Conservation (phyloP, 23 tunicate species). For the Halocynthia roretzi region DNA sequence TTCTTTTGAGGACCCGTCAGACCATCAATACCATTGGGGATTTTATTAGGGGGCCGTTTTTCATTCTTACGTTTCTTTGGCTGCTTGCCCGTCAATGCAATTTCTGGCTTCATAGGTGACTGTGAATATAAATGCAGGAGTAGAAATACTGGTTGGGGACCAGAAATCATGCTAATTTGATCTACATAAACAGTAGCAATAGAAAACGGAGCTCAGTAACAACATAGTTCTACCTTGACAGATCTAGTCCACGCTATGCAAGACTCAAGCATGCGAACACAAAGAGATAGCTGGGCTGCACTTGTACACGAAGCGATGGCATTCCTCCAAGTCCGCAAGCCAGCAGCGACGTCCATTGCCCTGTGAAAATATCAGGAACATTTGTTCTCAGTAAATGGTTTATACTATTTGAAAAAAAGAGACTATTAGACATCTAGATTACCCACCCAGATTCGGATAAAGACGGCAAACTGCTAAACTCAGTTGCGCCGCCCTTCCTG, state of each 20-base stretch:
- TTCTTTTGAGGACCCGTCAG: constrained; percentile 1
- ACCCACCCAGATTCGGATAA: constrained; percentile 76
- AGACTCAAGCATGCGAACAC: constrained; percentile 68
- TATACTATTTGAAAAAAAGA: background rate
- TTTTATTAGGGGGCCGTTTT: constrained; percentile 14
- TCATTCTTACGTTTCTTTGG: constrained; percentile 18
- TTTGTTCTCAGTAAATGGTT: background rate
- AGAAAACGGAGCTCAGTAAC: too few species aligned
- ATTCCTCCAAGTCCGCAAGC: constrained; percentile 84
- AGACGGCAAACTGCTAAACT: constrained; percentile 81
- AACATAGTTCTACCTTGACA: constrained; percentile 31
- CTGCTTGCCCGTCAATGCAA: background rate
- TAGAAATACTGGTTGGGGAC: background rate
- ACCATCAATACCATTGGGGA: background rate
- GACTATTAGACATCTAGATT: background rate
- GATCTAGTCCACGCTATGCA: constrained; percentile 74
- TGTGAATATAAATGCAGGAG: background rate
- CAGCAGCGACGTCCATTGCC: constrained; percentile 81
- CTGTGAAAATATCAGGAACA: constrained; percentile 26
- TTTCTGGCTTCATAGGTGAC: constrained; percentile 8
- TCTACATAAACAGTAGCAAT: too few species aligned
- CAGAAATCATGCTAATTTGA: too few species aligned
- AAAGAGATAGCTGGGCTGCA: constrained; percentile 80
- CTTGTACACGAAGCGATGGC: constrained; percentile 76
- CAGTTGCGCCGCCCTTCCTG: constrained; percentile 84